Conservation (phyloP, 1,140 invertebrate species). For the Lamellibrachia luymesi region DNA sequence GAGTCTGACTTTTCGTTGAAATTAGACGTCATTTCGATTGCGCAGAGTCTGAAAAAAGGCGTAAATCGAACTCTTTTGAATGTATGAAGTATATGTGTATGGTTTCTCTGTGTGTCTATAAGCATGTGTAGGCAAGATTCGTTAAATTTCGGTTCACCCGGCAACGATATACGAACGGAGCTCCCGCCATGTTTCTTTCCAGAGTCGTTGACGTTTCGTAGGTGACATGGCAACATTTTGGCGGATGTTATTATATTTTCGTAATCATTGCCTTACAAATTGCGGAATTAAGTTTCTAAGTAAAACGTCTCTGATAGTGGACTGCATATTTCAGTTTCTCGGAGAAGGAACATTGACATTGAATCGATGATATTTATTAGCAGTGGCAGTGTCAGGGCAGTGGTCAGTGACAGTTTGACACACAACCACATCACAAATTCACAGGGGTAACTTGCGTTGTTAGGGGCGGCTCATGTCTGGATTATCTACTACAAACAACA, state of each 20-base stretch:
- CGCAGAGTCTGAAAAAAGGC: background rate
- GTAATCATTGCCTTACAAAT: background rate
- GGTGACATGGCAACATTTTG: background rate
- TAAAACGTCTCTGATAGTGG: background rate
- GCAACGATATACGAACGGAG: background rate
- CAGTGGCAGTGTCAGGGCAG: background rate
- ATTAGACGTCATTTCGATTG: background rate
- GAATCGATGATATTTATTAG: background rate
- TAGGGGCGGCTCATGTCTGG: background rate
- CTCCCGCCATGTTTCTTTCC: background rate
- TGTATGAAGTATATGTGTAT: background rate
- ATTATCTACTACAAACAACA: background rate
- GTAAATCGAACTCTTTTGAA: background rate
- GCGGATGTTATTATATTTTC: background rate
- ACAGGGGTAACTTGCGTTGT: background rate
- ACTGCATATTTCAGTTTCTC: background rate
- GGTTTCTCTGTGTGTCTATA: background rate
- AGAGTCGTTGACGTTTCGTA: background rate
- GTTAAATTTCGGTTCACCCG: background rate
- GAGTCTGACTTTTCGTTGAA: background rate
- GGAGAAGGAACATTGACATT: background rate
- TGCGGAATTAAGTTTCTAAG: background rate
- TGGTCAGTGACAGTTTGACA: background rate
- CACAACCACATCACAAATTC: background rate
- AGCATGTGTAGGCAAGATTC: background rate